Conservation (phyloP, 2,113 vertebrate genomes). For the Plotosus lineatus region DNA sequence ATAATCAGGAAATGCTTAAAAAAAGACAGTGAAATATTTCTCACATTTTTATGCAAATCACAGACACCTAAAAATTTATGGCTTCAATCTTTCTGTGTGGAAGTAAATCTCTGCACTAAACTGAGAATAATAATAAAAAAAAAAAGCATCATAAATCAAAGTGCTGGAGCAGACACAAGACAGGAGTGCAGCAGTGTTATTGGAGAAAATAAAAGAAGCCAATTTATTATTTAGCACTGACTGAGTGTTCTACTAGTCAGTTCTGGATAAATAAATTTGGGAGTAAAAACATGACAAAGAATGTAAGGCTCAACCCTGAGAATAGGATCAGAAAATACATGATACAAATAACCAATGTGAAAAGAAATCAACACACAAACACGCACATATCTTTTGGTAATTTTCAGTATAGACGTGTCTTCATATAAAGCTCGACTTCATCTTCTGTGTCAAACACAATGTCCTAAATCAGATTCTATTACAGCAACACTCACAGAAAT, state of each 20-base stretch:
- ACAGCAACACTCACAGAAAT: conserved; percentile 33
- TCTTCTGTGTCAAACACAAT: conserved; percentile 9
- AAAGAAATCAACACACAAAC: background rate
- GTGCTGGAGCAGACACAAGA: conserved; percentile 9
- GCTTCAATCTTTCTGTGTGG: background rate
- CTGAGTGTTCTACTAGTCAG: conserved; percentile 30
- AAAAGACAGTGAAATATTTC: background rate
- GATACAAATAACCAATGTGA: background rate
- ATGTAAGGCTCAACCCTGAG: conserved; percentile 73
- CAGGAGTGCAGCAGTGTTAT: conserved; percentile 2
- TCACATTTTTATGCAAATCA: background rate
- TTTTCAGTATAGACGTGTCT: conserved; percentile 6
- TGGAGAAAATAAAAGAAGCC: conserved; percentile 42
- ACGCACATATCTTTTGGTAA: conserved; percentile 20
- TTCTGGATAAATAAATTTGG: conserved; percentile 43
- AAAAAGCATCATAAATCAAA: background rate
- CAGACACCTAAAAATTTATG: background rate
- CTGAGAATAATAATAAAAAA: no score
- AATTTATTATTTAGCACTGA: conserved; percentile 47
- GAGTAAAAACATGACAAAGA: conserved; percentile 36
- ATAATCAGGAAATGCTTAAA: background rate
- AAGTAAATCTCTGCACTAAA: conserved; percentile 10
- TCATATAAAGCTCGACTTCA: conserved; percentile 20
- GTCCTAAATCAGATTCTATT: conserved; percentile 10
- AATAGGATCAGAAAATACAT: conserved; percentile 58